A percentile compares a stretch with the other conserved stretches of the same genome.
Conservation (phyloP, 2,888 invertebrate genomes). For the Sipunculus nudus region DNA sequence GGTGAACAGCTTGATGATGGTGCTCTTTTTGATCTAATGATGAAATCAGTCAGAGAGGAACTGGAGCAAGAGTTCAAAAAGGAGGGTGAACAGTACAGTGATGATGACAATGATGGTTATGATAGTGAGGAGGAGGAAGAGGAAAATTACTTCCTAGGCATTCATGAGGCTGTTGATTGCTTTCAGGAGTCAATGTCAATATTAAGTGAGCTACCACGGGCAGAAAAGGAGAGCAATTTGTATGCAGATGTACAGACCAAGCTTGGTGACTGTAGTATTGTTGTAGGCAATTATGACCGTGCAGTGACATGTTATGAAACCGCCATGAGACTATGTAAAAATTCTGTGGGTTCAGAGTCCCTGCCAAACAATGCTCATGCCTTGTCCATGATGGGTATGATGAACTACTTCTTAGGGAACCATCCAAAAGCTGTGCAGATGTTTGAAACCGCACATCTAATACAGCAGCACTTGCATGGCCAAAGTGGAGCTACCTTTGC, state of each 20-base stretch:
- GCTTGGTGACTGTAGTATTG: conserved; percentile 62
- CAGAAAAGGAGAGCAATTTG: conserved; percentile 39
- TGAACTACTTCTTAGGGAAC: conserved; percentile 61
- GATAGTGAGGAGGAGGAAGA: conserved; percentile 18
- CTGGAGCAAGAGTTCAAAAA: conserved; percentile 31
- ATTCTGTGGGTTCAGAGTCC: conserved; percentile 47
- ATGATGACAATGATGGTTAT: conserved; percentile 1
- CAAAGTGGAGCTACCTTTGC: conserved; percentile 48
- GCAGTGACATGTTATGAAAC: conserved; percentile 61
- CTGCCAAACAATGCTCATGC: conserved; percentile 61
- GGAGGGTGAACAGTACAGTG: conserved; percentile 9
- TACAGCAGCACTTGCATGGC: conserved; percentile 58
- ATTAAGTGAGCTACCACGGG: conserved; percentile 44
- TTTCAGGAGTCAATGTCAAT: conserved; percentile 57
- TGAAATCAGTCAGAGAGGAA: conserved; percentile 42
- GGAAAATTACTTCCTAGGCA: conserved; percentile 44
- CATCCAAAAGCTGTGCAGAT: conserved; percentile 62
- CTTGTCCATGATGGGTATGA: conserved; percentile 61
- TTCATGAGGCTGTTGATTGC: conserved; percentile 60
- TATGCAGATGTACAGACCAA: conserved; percentile 47
- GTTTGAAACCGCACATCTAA: conserved; percentile 59
- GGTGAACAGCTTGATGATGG: conserved; percentile 54
- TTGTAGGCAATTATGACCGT: conserved; percentile 58
- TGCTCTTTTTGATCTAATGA: conserved; percentile 55
- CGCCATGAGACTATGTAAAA: conserved; percentile 54